phyloP scores from a whole-genome alignment of 2,888 invertebrate genomes.

The Eueremaeus valkanovi region DNA sequence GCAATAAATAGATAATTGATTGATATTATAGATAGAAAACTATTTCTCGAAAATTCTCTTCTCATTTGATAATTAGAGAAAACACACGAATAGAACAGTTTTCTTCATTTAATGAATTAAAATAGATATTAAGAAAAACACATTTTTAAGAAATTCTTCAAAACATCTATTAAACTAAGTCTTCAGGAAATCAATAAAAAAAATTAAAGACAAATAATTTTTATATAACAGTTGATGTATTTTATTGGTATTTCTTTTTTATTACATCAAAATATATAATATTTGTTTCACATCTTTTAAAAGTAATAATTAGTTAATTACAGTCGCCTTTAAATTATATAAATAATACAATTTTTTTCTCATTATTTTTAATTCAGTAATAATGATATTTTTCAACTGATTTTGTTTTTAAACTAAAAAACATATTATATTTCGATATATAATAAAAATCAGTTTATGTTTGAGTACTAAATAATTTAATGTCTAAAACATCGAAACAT shows the following conservation, averaged over 20 bases:
- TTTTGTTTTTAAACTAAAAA: background rate
- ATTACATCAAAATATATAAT: conserved; percentile 13
- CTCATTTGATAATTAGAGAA: no score
- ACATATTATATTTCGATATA: background rate
- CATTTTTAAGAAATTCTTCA: no score
- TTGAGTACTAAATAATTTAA: background rate
- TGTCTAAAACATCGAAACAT: background rate
- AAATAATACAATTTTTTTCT: conserved; percentile 2
- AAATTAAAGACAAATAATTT: background rate
- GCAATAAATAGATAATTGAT: no score
- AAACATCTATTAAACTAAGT: no score
- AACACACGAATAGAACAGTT: no score
- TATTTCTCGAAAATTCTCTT: no score
- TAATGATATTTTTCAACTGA: background rate
- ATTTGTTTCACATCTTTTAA: background rate
- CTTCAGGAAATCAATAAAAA: no score
- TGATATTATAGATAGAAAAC: no score
- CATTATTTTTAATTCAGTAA: background rate
- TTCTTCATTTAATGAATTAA: no score
- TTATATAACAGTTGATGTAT: background rate
- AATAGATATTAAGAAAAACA: no score
- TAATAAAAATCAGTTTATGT: background rate
- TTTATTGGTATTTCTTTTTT: background rate
- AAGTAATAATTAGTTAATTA: background rate
- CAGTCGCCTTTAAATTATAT: background rate